Percentiles rank a stretch among this genome's conserved stretches.
These are phyloP conservation scores for Capricornis sumatraensis DNA, from an alignment of 2,113 vertebrate species.

Conservation along the genomic window DNA sequence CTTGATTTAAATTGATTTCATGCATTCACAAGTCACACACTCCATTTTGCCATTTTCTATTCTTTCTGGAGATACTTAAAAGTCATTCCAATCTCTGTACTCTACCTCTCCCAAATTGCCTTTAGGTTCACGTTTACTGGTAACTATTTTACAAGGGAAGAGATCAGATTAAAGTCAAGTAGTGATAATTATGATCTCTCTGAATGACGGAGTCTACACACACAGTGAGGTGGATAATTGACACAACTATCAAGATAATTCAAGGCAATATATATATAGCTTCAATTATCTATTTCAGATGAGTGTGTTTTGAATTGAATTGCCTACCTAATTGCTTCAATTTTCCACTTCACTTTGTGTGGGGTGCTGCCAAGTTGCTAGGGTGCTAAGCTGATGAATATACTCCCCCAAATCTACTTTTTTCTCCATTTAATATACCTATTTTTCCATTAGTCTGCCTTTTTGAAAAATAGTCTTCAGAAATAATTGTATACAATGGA, in stretches of 20 bases:
- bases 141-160: conserved; percentile 27
- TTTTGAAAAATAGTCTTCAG: neutral
- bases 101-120: neutral
- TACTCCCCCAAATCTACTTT: neutral
- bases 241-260: conserved; percentile 52
- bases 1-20: conserved; percentile 20
- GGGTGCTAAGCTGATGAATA: neutral
- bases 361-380: neutral
- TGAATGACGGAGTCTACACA: neutral
- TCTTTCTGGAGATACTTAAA: conserved; percentile 33
- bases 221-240: conserved; percentile 51
- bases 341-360: conserved; percentile 55
- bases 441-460: neutral
- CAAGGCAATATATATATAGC: neutral
- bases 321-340: conserved; percentile 48
- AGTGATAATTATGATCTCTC: conserved; percentile 45
- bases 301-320: conserved; percentile 42
- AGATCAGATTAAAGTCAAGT: conserved; percentile 44
- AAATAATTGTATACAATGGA: neutral
- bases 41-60: conserved; percentile 7
- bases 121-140: conserved; percentile 32
- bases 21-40: neutral
- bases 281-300: conserved; percentile 61
- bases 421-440: neutral
- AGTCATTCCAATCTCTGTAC: neutral